A percentile compares a stretch with the other conserved stretches of the same genome.
Evolutionary conservation across 2,888 invertebrate species (phyloP).

Genomic region (Notodonta ziczac): DNA sequence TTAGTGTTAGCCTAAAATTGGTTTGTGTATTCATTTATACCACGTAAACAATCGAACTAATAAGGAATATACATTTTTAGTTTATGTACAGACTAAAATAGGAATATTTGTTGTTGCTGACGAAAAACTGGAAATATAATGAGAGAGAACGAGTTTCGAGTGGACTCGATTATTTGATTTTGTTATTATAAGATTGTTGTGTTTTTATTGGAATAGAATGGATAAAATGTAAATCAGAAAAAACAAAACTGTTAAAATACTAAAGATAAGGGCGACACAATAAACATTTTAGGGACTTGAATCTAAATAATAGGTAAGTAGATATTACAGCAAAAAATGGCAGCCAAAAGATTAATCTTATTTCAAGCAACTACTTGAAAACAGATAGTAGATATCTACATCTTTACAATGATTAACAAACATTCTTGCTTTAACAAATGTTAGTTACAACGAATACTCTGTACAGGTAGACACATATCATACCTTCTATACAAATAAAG

Average conservation of each 20-base stretch:
- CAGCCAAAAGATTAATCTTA: not conserved
- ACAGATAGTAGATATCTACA: not conserved
- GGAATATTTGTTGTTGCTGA: constrained; percentile 7
- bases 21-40: not conserved
- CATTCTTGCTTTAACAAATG: constrained; percentile 20
- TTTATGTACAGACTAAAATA: constrained; percentile 16
- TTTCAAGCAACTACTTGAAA: not conserved
- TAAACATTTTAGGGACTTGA: too few relatives aligned
- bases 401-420: constrained; percentile 2
- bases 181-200: not conserved
- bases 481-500: constrained; percentile 18
- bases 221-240: too few relatives aligned
- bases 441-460: constrained; percentile 39
- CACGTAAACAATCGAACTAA: not conserved
- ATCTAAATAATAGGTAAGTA: not conserved
- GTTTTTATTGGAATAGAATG: not conserved
- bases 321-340: not conserved
- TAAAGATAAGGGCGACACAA: too few relatives aligned
- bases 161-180: not conserved
- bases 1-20: constrained; percentile 15
- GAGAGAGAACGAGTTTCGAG: constrained; percentile 15
- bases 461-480: constrained; percentile 20
- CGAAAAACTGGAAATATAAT: constrained; percentile 12
- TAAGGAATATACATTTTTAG: too few relatives aligned
- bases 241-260: too few relatives aligned